Percentiles rank a stretch among this genome's conserved stretches.
These are phyloP conservation scores for Germaria angustata DNA, from an alignment of 2,888 invertebrate species.

Conservation along the genomic window DNA sequence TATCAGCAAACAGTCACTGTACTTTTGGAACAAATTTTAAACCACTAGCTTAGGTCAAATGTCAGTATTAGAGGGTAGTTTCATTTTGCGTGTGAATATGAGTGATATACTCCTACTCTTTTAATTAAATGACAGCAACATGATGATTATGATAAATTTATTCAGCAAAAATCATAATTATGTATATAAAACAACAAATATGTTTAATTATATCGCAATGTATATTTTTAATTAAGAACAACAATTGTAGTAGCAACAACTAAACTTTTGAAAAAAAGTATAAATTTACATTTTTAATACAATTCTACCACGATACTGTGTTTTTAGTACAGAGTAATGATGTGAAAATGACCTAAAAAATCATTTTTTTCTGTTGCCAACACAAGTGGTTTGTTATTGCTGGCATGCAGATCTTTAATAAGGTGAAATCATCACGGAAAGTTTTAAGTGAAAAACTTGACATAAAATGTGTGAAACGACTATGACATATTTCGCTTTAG, in stretches of 20 bases:
- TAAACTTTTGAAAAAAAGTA: conserved; percentile 4
- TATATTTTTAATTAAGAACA: neutral
- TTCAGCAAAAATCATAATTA: neutral
- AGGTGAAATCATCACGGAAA: neutral
- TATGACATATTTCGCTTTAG: no score
- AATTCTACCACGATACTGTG: neutral
- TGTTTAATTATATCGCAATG: conserved; percentile 41
- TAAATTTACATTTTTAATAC: conserved; percentile 47
- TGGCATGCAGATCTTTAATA: neutral
- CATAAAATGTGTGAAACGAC: no score
- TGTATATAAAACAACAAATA: conserved; percentile 4
- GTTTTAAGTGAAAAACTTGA: no score
- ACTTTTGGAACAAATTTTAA: no score
- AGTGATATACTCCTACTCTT: neutral
- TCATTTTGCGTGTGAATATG: neutral
- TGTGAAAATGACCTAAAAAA: neutral
- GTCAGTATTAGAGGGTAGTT: neutral
- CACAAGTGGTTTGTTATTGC: neutral
- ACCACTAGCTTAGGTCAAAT: neutral
- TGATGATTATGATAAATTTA: conserved; percentile 22
- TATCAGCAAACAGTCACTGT: no score
- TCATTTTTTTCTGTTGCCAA: neutral
- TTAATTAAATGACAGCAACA: conserved; percentile 29
- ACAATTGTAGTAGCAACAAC: neutral
- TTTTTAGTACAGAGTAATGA: neutral